These are phyloP conservation scores for Chiridota heheva DNA, from an alignment of 35 echinoderm and acorn worm genomes.

Conservation along the genomic window DNA sequence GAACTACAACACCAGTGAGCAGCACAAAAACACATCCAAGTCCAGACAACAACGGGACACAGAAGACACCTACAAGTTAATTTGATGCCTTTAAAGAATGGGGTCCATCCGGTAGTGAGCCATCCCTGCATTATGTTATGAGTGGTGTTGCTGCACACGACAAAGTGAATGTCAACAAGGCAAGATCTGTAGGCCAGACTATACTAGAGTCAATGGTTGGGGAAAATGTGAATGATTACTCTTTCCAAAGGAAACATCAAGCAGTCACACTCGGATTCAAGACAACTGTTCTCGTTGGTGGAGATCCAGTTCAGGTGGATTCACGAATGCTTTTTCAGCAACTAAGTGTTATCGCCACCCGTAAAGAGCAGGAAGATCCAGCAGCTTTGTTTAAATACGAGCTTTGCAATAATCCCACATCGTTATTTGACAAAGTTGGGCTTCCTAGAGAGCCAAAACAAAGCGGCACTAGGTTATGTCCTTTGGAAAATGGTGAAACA, in stretches of 20 bases:
- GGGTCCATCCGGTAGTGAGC: constrained; percentile 38
- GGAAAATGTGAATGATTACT: constrained; percentile 14
- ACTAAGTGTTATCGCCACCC: constrained; percentile 18
- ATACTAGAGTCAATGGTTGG: constrained; percentile 30
- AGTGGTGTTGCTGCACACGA: constrained; percentile 26
- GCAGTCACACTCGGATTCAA: constrained; percentile 32
- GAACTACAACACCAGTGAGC: constrained; percentile 44
- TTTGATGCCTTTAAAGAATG: constrained; percentile 27
- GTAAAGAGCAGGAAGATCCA: constrained; percentile 25
- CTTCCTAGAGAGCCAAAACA: constrained; percentile 55
- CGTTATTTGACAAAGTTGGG: constrained; percentile 47
- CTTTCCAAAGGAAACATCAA: constrained; percentile 43
- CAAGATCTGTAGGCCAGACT: constrained; percentile 19
- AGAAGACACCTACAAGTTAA: neutral
- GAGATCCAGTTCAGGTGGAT: constrained; percentile 36
- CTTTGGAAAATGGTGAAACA: constrained; percentile 49
- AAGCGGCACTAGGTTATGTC: constrained; percentile 33
- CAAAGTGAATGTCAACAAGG: constrained; percentile 49
- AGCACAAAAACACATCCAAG: constrained; percentile 12
- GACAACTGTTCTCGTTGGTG: constrained; percentile 12
- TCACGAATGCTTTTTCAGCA: constrained; percentile 41
- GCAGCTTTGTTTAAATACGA: constrained; percentile 45
- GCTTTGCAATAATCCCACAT: constrained; percentile 36
- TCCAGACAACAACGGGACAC: constrained; percentile 15
- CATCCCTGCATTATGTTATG: neutral